Evolutionary conservation across 1,140 invertebrate genomes (phyloP), one percentile per base, ranked within the genome.

Genomic region (Antheraea mylitta): DNA sequence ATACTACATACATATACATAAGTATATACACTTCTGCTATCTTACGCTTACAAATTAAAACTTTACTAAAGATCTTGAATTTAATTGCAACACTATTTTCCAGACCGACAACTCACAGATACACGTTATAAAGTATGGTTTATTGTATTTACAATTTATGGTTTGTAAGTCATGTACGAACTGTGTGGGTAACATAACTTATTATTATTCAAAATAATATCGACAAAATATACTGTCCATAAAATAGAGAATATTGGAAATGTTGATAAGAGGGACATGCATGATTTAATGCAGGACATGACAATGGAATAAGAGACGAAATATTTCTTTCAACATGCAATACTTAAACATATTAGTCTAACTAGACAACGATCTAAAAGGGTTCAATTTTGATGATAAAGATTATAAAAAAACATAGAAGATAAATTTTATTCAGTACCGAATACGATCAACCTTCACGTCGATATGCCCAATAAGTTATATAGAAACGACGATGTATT

Each of bases 401-500:
- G 76, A 81, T 76, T 74, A 30, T 30, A 22, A 63, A 83, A 86
- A 80, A 83, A 76, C 80, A 76, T 71, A 81, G 75, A 86, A 48
- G 16, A n/a, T 53, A 53, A 6, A 2, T 16, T 16, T 53, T 16
- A 6, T 16, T 77, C 79, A 84, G 79, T 66, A 80, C 77, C 77
- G 79, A 84, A 68, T 58, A 78, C 45, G 67, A 63, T 42, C 48
- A 19, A 58, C 61, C 61, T 74, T 67, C 68, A 67, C 64, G 19
- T 69, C 30, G 59, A 69, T 63, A 63, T 48, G 64, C 68, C 64
- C 38, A 53, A 53, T 53, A 53, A 42, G 18, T 67, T 64, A 68
- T 71, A 38, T 77, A 82, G 76, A 80, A 68, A 72, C 73, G 80
- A 82, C 72, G 75, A 71, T 71, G 70, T 30, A 63, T 30, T 53